phyloP scores from a whole-genome alignment of 2,888 invertebrate genomes.

The Hydriomena furcata region DNA sequence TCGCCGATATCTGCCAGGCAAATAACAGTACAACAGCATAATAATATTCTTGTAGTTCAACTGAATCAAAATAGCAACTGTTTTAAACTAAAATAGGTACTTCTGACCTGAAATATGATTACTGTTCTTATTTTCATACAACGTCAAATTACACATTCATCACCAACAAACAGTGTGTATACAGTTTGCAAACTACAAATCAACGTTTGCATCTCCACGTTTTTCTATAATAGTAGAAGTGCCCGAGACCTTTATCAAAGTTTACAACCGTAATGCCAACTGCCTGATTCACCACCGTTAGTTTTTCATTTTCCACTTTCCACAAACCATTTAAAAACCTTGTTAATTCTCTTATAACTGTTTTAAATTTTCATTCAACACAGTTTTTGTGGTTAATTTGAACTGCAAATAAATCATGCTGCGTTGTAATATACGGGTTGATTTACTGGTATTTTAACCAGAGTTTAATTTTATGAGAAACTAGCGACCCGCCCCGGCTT shows the following conservation, averaged over 20 bases:
- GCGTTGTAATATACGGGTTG: constrained; percentile 21
- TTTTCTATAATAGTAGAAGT: neutral
- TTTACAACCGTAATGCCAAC: constrained; percentile 5
- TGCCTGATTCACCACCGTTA: constrained; percentile 33
- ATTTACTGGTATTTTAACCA: constrained; percentile 31
- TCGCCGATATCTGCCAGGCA: too few species aligned
- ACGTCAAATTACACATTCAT: too few species aligned
- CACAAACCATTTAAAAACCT: constrained; percentile 34
- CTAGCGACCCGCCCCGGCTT: too few species aligned
- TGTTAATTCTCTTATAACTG: constrained; percentile 37
- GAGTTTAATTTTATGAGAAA: constrained; percentile 26
- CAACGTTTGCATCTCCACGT: too few species aligned
- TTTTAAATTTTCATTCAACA: constrained; percentile 39
- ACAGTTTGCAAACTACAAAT: too few species aligned
- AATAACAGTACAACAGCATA: too few species aligned
- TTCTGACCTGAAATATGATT: too few species aligned
- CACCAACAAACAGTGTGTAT: too few species aligned
- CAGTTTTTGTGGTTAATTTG: constrained; percentile 31
- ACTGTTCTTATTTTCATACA: too few species aligned
- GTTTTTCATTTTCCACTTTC: constrained; percentile 35
- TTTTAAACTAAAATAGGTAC: too few species aligned
- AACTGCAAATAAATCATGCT: constrained; percentile 32
- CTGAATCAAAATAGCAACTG: too few species aligned
- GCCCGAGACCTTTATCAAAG: constrained; percentile 18
- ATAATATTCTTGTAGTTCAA: too few species aligned